phyloP scores from a whole-genome alignment of 2,113 vertebrate species.

The Acrocephalus kingi region DNA sequence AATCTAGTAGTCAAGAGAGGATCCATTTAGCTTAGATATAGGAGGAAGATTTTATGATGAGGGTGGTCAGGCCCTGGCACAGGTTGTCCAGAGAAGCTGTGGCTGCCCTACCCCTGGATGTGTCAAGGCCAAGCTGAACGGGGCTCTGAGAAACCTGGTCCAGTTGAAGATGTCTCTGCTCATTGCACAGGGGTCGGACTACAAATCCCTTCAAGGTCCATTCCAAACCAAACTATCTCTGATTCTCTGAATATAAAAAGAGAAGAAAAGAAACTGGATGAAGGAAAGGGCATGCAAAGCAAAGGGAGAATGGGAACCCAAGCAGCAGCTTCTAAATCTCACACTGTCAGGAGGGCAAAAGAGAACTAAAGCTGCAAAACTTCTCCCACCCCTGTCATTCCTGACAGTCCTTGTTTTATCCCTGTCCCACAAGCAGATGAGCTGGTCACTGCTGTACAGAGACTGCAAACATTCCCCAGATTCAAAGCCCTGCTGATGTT shows the following conservation, averaged over 20 bases:
- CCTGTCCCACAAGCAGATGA: background rate
- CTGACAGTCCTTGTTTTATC: background rate
- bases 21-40: background rate
- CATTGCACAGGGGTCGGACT: too few species aligned
- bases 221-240: background rate
- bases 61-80: background rate
- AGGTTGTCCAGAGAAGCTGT: background rate
- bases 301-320: rapidly evolving
- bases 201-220: background rate
- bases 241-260: background rate
- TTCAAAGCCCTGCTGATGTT: background rate
- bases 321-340: background rate
- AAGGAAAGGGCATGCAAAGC: background rate
- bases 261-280: background rate
- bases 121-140: rapidly evolving
- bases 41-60: background rate
- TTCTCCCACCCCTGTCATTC: background rate
- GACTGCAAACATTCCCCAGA: background rate
- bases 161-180: background rate
- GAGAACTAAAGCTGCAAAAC: background rate
- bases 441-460: background rate
- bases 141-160: background rate
- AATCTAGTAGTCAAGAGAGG: too few species aligned
- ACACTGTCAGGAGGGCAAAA: background rate
- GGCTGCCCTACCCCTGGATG: background rate